Evolutionary conservation across 2,113 vertebrate species (phyloP).

Genomic region (Sitta europaea): DNA sequence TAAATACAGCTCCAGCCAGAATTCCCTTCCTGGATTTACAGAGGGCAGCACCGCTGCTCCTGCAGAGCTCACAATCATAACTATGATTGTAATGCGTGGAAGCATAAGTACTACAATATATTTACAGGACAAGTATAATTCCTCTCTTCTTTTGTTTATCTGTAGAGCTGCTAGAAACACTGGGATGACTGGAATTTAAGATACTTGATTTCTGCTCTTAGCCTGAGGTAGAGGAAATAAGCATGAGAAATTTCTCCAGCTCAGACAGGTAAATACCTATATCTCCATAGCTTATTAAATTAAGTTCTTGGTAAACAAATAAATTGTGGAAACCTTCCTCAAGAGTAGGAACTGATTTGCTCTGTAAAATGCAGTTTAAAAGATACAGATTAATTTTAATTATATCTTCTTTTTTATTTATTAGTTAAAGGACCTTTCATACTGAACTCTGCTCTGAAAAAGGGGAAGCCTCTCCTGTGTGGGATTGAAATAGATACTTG

Average conservation of each 20-base stretch:
- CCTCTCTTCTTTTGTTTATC: neutral
- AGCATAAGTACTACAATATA: neutral
- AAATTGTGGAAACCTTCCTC: neutral
- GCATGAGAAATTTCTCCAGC: neutral
- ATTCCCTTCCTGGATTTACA: neutral
- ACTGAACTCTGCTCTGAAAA: neutral
- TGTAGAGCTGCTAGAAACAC: neutral
- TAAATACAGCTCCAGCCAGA: neutral
- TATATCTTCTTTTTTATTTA: neutral
- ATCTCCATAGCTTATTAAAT: neutral
- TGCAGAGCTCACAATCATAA: neutral
- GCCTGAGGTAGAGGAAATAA: neutral
- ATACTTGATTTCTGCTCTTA: neutral
- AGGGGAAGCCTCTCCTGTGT: neutral
- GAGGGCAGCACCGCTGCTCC: neutral
- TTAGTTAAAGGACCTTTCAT: constrained; percentile 15
- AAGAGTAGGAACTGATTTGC: neutral
- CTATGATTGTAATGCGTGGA: neutral
- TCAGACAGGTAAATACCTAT: neutral
- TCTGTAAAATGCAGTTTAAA: neutral
- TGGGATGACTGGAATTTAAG: neutral
- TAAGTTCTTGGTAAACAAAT: neutral
- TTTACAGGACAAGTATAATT: neutral
- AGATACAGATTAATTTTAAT: neutral
- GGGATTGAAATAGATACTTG: neutral